Evolutionary conservation across 2,113 vertebrate genomes (phyloP), one percentile per base, ranked within the genome.

Genomic region (Hassar affinis): DNA sequence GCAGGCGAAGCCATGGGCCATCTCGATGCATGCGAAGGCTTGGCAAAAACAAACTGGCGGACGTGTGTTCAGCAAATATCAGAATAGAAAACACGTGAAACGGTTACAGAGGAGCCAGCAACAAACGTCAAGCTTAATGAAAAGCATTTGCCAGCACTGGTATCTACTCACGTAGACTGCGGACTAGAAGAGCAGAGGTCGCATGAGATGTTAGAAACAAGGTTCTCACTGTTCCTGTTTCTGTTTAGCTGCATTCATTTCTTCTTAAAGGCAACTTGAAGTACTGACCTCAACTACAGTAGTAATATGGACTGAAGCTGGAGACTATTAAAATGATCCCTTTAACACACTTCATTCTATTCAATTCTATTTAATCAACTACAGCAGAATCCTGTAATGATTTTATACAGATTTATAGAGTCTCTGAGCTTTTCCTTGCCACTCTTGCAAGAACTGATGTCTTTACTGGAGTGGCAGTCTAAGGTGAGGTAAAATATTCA

Each of bases 31-130:
- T 79, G 82, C 75, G 33, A 84, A 69, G 49, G 52, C 35, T 49
- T 56, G 82, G 51, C 82, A 78, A 78, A 69, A 78, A 84, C 62
- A 61, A 79, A 69, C 42, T 54, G 10, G 66, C 7, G 42, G 77
- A 72, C 83, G 12, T 61, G 54, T 30, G 25, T 27, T 79, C 56
- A 38, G 83, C 83, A 61, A 79, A 61, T 61, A 71, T 75, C 52
- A 38, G 52, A 84, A 84, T 79, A 59, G 83, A 49, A 84, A 84
- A 71, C 83, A 84, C 42, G 83, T 84, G 77, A 79, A 72, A 79
- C 20, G 25, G 83, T 72, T 51, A 84, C 51, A 77, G 59, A 78
- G 42, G 66, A 77, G 78, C 52, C 52, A 51, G 38, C 77, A 72
- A 79, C 66, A 71, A 79, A 84, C 66, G 54, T 79, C 83, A 79